Evolutionary conservation across 2,797 vertebrate genomes (phyloP), one percentile per base, ranked within the genome.

Genomic region (Distichodus sexfasciatus): DNA sequence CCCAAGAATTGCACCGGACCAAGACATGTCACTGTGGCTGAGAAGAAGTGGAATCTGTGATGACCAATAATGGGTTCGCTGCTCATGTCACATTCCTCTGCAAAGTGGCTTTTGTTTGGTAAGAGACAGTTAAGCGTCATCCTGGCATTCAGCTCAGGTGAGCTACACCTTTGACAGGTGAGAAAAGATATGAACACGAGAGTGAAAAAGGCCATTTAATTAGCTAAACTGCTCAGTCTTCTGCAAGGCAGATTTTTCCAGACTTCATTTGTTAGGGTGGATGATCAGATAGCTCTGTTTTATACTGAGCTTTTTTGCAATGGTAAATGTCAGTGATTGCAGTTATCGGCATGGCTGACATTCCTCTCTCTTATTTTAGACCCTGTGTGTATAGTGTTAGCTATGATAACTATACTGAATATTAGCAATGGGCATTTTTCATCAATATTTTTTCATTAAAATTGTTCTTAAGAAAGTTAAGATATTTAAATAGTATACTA

Each of bases 51-150:
- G 62, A 71, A 41, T 71, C 60, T 33, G 69, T 78, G 81, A 82
- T 71, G 76, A 71, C 65, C 75, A 72, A 77, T 67, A 26, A 80
- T 79, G 76, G 59, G 68, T 69, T 79, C 69, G 88, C 83, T 82
- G 36, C 79, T 84, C 82, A 75, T 84, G 86, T 87, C 87, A 84
- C 86, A 90, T 90, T 90, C 88, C 85, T 83, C 59, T 46, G 63
- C 79, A 81, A 81, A 90, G 87, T 89, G 89, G 85, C 82, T 87
- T 90, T 90, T 90, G 88, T 91, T 89, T 90, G 76, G 86, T 72
- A 66, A 90, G 83, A 76, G 79, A 84, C 58, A 79, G 78, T 79
- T n/a, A 69, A 82, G 79, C 74, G 76, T 79, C 66, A 64, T 80
- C 63, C 66, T 84, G 72, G 70, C 80, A 81, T 76, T 76, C 69